Percentiles rank a stretch among this genome's conserved stretches.
Conservation (phyloP, 23 tunicate genomes). For the Corella eumyota region DNA sequence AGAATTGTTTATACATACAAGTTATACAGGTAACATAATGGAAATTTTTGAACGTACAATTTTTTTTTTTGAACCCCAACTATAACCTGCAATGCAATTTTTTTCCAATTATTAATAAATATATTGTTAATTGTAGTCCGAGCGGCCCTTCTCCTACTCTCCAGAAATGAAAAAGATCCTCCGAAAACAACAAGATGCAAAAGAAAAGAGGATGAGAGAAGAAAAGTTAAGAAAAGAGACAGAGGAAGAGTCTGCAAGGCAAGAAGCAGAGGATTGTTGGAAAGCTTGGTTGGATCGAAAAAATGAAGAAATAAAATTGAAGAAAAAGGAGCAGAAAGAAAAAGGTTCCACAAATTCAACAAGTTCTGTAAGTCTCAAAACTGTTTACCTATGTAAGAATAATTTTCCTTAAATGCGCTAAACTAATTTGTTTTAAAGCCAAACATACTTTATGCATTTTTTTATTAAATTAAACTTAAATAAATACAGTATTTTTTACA, state of each 20-base stretch:
- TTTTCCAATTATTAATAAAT: too few species aligned
- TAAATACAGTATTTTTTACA: too few species aligned
- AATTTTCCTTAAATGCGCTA: too few species aligned
- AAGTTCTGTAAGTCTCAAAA: background rate
- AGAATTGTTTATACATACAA: too few species aligned
- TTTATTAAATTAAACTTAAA: too few species aligned
- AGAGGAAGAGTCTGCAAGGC: conserved; percentile 58
- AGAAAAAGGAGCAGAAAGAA: conserved; percentile 14
- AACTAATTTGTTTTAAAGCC: background rate
- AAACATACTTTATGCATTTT: too few species aligned
- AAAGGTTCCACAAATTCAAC: conserved; percentile 1
- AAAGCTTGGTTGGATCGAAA: conserved; percentile 73
- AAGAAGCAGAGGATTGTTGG: conserved; percentile 83
- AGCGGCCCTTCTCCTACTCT: conserved; percentile 45
- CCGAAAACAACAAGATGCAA: conserved; percentile 43
- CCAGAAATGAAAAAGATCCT: conserved; percentile 72
- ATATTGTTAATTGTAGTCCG: too few species aligned
- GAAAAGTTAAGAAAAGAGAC: conserved; percentile 53
- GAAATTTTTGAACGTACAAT: too few species aligned
- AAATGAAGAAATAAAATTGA: conserved; percentile 29
- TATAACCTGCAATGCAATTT: too few species aligned
- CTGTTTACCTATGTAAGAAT: background rate
- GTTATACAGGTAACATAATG: too few species aligned
- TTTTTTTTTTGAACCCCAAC: too few species aligned
- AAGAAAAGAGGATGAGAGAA: conserved; percentile 30